Conservation (phyloP, 2,888 invertebrate genomes). For the Acanthacorydalis orientalis region DNA sequence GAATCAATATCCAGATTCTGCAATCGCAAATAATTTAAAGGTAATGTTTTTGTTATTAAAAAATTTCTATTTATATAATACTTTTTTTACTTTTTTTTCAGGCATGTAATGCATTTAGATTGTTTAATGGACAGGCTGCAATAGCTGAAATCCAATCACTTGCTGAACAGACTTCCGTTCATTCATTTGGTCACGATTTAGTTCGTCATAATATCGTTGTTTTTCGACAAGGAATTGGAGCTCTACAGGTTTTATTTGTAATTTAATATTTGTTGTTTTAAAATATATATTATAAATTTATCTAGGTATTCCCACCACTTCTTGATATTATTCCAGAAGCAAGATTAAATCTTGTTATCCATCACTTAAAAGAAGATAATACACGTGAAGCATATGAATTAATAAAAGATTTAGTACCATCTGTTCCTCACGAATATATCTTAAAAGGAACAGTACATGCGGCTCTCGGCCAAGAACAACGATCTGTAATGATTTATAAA, state of each 20-base stretch:
- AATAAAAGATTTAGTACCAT: slow-evolving; percentile 81
- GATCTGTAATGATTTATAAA: slow-evolving; percentile 43
- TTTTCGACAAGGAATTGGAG: slow-evolving; percentile 85
- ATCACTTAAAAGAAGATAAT: slow-evolving; percentile 78
- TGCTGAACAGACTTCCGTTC: slow-evolving; percentile 49
- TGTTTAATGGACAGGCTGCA: slow-evolving; percentile 90
- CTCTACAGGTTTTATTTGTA: slow-evolving; percentile 52
- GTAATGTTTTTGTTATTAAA: slow-evolving; percentile 21
- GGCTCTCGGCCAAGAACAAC: slow-evolving; percentile 78
- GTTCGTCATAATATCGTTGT: slow-evolving; percentile 92
- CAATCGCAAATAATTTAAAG: slow-evolving; percentile 88
- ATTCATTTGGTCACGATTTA: slow-evolving; percentile 77
- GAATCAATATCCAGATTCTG: slow-evolving; percentile 80
- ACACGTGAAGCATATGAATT: slow-evolving; percentile 75
- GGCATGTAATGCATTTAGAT: slow-evolving; percentile 64
- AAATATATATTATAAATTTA: not conserved
- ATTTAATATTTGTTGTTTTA: not conserved
- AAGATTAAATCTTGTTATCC: slow-evolving; percentile 85
- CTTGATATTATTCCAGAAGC: slow-evolving; percentile 96
- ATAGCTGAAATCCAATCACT: slow-evolving; percentile 78
- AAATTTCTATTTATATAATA: not conserved
- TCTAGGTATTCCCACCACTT: slow-evolving; percentile 59
- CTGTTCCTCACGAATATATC: slow-evolving; percentile 90
- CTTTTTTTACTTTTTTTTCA: slow-evolving; percentile 15
- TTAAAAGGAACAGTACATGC: slow-evolving; percentile 93